Evolutionary conservation across 1,140 invertebrate species (phyloP).

Genomic region (Cylas formicarius): DNA sequence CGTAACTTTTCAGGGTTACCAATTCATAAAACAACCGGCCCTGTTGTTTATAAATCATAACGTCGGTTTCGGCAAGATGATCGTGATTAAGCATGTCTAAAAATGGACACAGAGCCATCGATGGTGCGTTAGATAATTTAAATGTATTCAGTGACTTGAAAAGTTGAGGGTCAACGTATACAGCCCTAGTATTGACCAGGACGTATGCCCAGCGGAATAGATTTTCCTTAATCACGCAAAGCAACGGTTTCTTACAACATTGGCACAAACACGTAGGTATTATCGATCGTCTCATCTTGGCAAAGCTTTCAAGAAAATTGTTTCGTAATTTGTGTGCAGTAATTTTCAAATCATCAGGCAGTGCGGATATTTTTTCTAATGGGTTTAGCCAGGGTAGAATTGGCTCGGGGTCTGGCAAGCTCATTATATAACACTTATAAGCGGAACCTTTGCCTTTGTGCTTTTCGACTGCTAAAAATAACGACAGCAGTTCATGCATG

Average conservation of each 20-base stretch:
- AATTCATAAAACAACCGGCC: slow-evolving; percentile 49
- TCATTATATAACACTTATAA: slow-evolving; percentile 50
- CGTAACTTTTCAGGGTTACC: slow-evolving; percentile 42
- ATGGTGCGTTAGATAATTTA: slow-evolving; percentile 45
- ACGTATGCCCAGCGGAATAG: slow-evolving; percentile 57
- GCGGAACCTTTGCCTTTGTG: slow-evolving; percentile 42
- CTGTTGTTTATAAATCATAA: slow-evolving; percentile 40
- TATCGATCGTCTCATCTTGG: slow-evolving; percentile 29
- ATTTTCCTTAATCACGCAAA: slow-evolving; percentile 40
- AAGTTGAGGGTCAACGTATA: slow-evolving; percentile 46
- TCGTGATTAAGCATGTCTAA: slow-evolving; percentile 77
- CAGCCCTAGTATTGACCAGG: slow-evolving; percentile 68
- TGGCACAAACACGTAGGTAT: neutral
- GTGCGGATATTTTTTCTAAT: slow-evolving; percentile 38
- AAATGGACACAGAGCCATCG: slow-evolving; percentile 65
- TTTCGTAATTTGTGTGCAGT: slow-evolving; percentile 35
- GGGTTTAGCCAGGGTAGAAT: slow-evolving; percentile 46
- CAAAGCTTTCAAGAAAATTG: slow-evolving; percentile 35
- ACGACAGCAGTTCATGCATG: slow-evolving; percentile 50
- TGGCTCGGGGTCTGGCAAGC: slow-evolving; percentile 50
- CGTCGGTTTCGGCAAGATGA: slow-evolving; percentile 45
- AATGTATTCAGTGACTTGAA: slow-evolving; percentile 28
- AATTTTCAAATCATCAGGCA: slow-evolving; percentile 38
- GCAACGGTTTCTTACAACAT: slow-evolving; percentile 19
- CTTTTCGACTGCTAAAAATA: slow-evolving; percentile 53